Evolutionary conservation across 2,113 vertebrate genomes (phyloP).

Genomic region (Nycticorax nycticorax): DNA sequence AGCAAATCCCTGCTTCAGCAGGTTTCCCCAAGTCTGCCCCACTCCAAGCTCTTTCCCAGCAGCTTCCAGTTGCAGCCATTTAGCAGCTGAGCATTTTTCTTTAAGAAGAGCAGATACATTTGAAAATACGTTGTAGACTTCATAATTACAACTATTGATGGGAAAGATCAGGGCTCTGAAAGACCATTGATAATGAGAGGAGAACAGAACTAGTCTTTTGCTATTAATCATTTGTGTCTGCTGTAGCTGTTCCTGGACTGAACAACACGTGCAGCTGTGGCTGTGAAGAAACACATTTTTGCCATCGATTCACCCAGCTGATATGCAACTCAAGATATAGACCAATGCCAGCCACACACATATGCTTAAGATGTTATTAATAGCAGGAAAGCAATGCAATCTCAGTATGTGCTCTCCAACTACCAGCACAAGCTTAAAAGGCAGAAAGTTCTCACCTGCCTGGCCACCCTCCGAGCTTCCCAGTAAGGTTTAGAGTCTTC

Average conservation of each 20-base stretch:
- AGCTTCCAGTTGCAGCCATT: neutral
- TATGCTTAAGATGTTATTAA: neutral
- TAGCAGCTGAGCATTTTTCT: neutral
- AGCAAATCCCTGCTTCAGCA: neutral
- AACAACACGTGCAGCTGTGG: neutral
- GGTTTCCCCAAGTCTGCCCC: neutral
- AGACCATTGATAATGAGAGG: neutral
- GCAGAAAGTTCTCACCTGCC: constrained; percentile 82
- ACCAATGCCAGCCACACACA: neutral
- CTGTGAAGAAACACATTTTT: neutral
- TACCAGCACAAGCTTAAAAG: neutral
- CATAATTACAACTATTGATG: neutral
- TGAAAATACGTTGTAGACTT: too few species aligned
- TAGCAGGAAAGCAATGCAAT: neutral
- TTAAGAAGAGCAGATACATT: neutral
- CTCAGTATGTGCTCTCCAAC: neutral
- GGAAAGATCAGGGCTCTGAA: neutral
- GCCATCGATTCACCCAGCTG: neutral
- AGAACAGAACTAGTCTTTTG: neutral
- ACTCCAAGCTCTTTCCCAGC: neutral
- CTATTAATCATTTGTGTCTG: neutral
- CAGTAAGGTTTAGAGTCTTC: constrained; percentile 98
- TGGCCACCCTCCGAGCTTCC: constrained; percentile 90
- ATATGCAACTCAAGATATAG: neutral
- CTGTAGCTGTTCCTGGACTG: neutral